Evolutionary conservation across 2,113 vertebrate species (phyloP).

Genomic region (Morone saxatilis): DNA sequence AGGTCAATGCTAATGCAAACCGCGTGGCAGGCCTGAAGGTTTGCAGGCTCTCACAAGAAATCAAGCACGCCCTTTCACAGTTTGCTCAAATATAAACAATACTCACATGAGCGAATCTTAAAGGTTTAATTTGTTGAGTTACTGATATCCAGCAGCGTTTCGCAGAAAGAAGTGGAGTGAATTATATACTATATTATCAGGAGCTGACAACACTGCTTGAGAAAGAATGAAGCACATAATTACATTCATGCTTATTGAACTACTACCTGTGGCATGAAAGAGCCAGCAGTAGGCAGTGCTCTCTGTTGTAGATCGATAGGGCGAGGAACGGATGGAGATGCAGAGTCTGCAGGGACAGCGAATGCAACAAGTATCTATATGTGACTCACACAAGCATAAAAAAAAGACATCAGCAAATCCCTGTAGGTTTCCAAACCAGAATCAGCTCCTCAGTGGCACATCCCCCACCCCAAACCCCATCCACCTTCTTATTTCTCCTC

Average conservation of each 20-base stretch:
- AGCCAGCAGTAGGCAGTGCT: constrained; percentile 1
- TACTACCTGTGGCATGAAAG: constrained; percentile 7
- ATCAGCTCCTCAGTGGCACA: constrained; percentile 13
- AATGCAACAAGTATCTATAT: background rate
- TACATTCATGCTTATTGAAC: constrained; percentile 39
- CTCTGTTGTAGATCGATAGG: constrained; percentile 17
- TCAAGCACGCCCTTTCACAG: constrained; percentile 25
- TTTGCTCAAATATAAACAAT: constrained; percentile 44
- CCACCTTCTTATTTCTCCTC: constrained; percentile 36
- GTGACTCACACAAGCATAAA: background rate
- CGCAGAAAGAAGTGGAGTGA: constrained; percentile 19
- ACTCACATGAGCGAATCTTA: constrained; percentile 19
- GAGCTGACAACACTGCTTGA: constrained; percentile 10
- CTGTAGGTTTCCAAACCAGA: constrained; percentile 13
- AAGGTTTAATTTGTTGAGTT: constrained; percentile 44
- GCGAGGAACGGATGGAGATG: background rate
- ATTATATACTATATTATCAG: constrained; percentile 32
- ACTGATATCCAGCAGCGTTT: background rate
- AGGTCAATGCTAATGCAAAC: background rate
- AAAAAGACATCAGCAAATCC: constrained; percentile 7
- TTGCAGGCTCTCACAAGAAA: constrained; percentile 56
- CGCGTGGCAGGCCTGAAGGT: constrained; percentile 3
- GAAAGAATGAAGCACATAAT: constrained; percentile 40
- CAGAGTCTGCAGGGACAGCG: background rate
- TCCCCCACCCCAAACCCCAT: constrained; percentile 20